Percentiles rank a stretch among this genome's conserved stretches.
Conservation (phyloP, 1,140 invertebrate species). For the Atta texana region DNA sequence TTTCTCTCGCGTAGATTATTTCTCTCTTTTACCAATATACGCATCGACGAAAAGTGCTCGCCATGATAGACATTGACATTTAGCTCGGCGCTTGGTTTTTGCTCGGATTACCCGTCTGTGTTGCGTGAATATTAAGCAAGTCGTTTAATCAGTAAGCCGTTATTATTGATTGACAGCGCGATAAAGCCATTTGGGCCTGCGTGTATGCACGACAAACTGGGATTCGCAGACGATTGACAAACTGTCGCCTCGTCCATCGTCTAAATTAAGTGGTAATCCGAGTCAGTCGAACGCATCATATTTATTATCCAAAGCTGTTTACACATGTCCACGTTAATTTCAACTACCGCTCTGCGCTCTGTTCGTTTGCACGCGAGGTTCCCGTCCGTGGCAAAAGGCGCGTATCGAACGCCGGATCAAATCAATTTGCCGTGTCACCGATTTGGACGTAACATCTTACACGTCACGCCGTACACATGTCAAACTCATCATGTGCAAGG, state of each 20-base stretch:
- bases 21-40: not conserved
- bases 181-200: conserved; percentile 66
- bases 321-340: conserved; percentile 48
- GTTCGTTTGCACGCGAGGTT: not conserved
- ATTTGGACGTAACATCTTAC: not conserved
- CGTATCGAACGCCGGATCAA: conserved; percentile 9
- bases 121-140: conserved; percentile 65
- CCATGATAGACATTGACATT: conserved; percentile 46
- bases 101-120: conserved; percentile 30
- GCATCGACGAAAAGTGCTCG: not conserved
- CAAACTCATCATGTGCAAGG: not conserved
- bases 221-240: conserved; percentile 64
- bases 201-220: conserved; percentile 42
- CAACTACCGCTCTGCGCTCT: not conserved
- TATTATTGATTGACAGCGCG: conserved; percentile 70
- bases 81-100: conserved; percentile 19
- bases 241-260: conserved; percentile 66
- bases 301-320: conserved; percentile 65
- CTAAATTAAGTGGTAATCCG: conserved; percentile 68
- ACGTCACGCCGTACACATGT: not conserved
- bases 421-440: conserved; percentile 6
- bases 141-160: conserved; percentile 63
- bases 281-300: conserved; percentile 51
- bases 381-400: not conserved
- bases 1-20: conserved; percentile 10